phyloP scores from a whole-genome alignment of 2,888 invertebrate genomes.

The Notocelia uddmanniana region DNA sequence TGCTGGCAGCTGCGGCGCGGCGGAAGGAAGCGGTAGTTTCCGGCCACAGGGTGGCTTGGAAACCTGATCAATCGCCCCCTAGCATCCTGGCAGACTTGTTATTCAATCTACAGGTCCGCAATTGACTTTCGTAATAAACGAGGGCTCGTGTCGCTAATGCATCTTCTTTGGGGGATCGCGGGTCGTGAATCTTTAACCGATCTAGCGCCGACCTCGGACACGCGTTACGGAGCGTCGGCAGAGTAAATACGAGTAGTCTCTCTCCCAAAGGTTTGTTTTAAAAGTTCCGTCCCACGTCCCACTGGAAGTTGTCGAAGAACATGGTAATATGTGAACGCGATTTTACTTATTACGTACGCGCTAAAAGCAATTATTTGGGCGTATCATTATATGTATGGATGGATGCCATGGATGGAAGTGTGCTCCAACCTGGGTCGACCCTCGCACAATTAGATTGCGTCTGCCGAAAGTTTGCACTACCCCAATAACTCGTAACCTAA shows the following conservation, averaged over 20 bases:
- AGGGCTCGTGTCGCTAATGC: not conserved
- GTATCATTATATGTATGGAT: too few relatives aligned
- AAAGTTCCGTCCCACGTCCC: too few relatives aligned
- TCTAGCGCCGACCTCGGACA: not conserved
- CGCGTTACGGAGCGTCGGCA: not conserved
- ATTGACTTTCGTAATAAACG: conserved; percentile 4
- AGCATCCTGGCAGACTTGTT: conserved; percentile 7
- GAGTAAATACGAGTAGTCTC: not conserved
- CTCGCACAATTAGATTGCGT: not conserved
- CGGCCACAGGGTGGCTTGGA: conserved; percentile 20
- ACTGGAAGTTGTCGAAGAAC: too few relatives aligned
- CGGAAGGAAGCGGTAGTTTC: conserved; percentile 28
- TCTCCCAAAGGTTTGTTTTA: not conserved
- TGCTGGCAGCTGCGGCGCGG: conserved; percentile 1
- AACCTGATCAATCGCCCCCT: conserved; percentile 23
- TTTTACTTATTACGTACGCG: too few relatives aligned
- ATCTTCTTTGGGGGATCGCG: not conserved
- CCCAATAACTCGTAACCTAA: too few relatives aligned
- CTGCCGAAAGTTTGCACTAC: not conserved
- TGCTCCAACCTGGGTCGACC: not conserved
- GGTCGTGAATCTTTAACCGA: not conserved
- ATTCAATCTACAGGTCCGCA: conserved; percentile 1
- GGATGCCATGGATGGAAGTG: too few relatives aligned
- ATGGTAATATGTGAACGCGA: too few relatives aligned
- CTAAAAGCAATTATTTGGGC: too few relatives aligned